Percentiles rank a stretch among this genome's conserved stretches.
These are phyloP conservation scores for Ciona savignyi DNA, from an alignment of 23 tunicate genomes.

Conservation along the genomic window DNA sequence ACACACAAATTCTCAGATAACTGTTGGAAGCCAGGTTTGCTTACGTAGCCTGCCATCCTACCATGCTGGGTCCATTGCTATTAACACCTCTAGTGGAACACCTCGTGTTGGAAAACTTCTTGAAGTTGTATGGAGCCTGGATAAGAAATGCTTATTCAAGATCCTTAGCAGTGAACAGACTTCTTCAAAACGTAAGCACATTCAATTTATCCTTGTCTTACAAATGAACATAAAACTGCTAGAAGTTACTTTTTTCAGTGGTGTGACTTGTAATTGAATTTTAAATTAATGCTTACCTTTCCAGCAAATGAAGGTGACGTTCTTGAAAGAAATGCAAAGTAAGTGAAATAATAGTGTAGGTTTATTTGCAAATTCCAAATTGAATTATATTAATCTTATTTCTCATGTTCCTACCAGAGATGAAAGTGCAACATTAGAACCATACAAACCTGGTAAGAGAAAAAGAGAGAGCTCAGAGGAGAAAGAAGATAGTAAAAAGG, in stretches of 20 bases:
- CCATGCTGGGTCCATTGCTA: slow-evolving; percentile 87
- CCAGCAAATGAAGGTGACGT: too few relatives aligned
- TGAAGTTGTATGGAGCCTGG: slow-evolving; percentile 53
- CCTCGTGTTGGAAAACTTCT: slow-evolving; percentile 70
- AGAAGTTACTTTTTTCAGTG: too few relatives aligned
- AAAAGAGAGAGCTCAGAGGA: slow-evolving; percentile 29
- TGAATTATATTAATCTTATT: too few relatives aligned
- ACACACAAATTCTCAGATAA: too few relatives aligned
- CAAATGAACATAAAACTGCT: too few relatives aligned
- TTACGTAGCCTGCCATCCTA: slow-evolving; percentile 61
- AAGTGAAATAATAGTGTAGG: too few relatives aligned
- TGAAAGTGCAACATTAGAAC: not conserved
- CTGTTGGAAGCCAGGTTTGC: slow-evolving; percentile 75
- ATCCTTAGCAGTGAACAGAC: slow-evolving; percentile 10
- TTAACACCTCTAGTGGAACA: slow-evolving; percentile 37
- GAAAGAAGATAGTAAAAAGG: slow-evolving; percentile 11
- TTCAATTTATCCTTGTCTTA: too few relatives aligned
- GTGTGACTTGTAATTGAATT: too few relatives aligned
- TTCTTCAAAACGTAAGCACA: too few relatives aligned
- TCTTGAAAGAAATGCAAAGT: too few relatives aligned
- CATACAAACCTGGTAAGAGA: slow-evolving; percentile 10
- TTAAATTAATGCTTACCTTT: too few relatives aligned
- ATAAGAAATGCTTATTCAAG: slow-evolving; percentile 47
- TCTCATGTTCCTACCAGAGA: not conserved
- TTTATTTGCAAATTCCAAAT: too few relatives aligned